Conservation (phyloP, 2,797 vertebrate genomes). For the Platyrinchus mystaceus region DNA sequence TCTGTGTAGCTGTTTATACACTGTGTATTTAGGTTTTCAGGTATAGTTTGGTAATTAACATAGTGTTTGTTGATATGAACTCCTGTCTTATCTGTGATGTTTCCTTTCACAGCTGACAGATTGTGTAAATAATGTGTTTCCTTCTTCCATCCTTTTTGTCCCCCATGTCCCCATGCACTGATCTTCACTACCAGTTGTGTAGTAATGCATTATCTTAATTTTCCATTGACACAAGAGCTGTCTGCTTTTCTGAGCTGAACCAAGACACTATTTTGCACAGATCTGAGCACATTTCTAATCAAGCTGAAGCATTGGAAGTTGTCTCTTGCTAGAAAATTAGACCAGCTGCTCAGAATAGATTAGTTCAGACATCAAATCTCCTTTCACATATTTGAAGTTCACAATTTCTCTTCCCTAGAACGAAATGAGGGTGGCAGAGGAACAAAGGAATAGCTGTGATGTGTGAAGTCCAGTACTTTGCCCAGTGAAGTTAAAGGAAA, state of each 20-base stretch:
- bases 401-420: neutral
- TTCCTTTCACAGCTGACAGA: neutral
- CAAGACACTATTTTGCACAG: neutral
- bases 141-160: neutral
- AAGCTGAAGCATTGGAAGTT: neutral
- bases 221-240: neutral
- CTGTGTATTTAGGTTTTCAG: neutral
- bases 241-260: neutral
- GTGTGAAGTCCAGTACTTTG: neutral
- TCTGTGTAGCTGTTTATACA: neutral
- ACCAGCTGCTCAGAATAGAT: slow-evolving; percentile 37
- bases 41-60: neutral
- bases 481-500: neutral
- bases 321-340: neutral
- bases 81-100: neutral
- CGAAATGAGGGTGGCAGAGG: neutral
- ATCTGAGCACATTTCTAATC: neutral
- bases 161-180: neutral
- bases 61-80: accelerated
- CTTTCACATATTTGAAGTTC: neutral
- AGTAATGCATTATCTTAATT: neutral
- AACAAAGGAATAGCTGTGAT: neutral
- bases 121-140: neutral
- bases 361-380: slow-evolving; percentile 24
- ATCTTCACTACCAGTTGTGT: neutral